phyloP scores from a whole-genome alignment of 2,888 invertebrate species.

The Heliconius ismenius region DNA sequence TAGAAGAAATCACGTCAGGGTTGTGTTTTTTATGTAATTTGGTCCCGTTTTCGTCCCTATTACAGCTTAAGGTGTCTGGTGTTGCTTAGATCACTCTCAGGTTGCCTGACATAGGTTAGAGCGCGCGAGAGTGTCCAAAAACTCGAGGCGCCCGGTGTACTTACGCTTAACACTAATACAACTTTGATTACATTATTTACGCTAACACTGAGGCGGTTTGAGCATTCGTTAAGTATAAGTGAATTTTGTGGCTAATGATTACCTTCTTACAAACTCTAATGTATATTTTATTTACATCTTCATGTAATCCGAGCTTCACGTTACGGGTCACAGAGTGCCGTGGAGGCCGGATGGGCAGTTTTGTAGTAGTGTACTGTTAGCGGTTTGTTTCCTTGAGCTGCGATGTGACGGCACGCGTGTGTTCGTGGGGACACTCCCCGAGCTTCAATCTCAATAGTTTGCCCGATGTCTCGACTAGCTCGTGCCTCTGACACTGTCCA shows the following conservation, averaged over 20 bases:
- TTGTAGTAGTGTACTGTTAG: slow-evolving; percentile 38
- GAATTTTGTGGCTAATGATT: slow-evolving; percentile 42
- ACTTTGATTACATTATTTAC: neutral
- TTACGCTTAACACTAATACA: slow-evolving; percentile 18
- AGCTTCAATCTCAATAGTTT: slow-evolving; percentile 51
- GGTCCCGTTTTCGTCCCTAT: slow-evolving; percentile 46
- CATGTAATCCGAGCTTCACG: slow-evolving; percentile 38
- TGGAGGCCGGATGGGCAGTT: slow-evolving; percentile 31
- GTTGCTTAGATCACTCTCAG: slow-evolving; percentile 50
- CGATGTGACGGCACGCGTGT: slow-evolving; percentile 49
- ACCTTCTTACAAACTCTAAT: slow-evolving; percentile 38
- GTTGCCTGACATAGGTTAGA: slow-evolving; percentile 48
- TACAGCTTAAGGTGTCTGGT: slow-evolving; percentile 57
- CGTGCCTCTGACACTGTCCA: slow-evolving; percentile 29
- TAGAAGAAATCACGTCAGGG: slow-evolving; percentile 37
- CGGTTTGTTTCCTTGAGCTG: slow-evolving; percentile 41
- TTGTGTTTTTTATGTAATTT: slow-evolving; percentile 49
- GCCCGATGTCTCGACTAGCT: slow-evolving; percentile 48
- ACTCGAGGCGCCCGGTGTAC: slow-evolving; percentile 20
- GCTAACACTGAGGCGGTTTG: slow-evolving; percentile 38
- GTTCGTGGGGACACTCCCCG: slow-evolving; percentile 45
- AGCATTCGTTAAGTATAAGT: slow-evolving; percentile 33
- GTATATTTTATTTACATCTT: slow-evolving; percentile 38
- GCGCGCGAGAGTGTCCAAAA: slow-evolving; percentile 10
- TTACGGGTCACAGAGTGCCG: neutral